Conservation (phyloP, 2,888 invertebrate genomes). For the Acronicta aceris region DNA sequence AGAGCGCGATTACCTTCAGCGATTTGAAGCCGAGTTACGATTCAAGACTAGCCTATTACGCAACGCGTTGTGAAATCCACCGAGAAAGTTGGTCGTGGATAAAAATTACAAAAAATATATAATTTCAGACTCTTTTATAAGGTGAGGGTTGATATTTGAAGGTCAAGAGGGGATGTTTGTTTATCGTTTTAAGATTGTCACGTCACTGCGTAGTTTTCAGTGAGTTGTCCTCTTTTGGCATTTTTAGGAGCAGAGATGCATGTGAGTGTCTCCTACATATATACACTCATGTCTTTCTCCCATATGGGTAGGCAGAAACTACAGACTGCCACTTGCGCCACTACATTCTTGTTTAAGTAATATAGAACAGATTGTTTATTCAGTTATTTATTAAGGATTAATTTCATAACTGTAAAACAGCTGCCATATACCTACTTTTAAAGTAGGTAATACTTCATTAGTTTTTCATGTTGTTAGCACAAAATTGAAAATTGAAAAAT, state of each 20-base stretch:
- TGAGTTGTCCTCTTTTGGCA: too few species aligned
- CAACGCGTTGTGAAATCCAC: slow-evolving; percentile 44
- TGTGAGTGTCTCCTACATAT: too few species aligned
- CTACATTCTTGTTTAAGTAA: too few species aligned
- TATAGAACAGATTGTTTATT: too few species aligned
- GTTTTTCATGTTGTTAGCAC: slow-evolving; percentile 20
- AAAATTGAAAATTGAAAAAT: too few species aligned
- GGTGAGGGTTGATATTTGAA: slow-evolving; percentile 3
- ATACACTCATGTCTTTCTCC: too few species aligned
- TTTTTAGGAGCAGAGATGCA: background rate
- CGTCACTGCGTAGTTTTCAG: too few species aligned
- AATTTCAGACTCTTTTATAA: slow-evolving; percentile 3
- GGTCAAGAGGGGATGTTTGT: slow-evolving; percentile 18
- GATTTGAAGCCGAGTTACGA: slow-evolving; percentile 40
- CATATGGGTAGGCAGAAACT: too few species aligned
- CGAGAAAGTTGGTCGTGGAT: slow-evolving; percentile 53
- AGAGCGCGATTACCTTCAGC: slow-evolving; percentile 36
- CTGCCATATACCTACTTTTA: too few species aligned
- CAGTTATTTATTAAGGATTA: too few species aligned
- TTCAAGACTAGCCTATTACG: slow-evolving; percentile 36
- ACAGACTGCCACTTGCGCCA: too few species aligned
- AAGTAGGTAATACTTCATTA: slow-evolving; percentile 17
- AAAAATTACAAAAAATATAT: slow-evolving; percentile 46
- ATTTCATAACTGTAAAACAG: too few species aligned
- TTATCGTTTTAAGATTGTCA: slow-evolving; percentile 20